Evolutionary conservation across 2,888 invertebrate genomes (phyloP).

Genomic region (Ramazzottius varieornatus): DNA sequence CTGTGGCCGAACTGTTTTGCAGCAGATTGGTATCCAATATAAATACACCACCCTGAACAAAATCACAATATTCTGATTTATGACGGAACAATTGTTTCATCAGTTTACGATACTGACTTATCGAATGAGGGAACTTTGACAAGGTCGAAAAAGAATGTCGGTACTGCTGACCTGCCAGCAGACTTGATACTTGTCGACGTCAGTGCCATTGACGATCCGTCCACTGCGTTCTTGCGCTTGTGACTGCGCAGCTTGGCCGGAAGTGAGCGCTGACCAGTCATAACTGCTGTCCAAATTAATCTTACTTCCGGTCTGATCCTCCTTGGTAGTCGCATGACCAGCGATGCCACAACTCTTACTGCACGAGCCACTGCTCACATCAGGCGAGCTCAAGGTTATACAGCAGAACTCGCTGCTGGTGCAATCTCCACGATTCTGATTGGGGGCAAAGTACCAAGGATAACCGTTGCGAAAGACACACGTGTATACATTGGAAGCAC

Average conservation of each 20-base stretch:
- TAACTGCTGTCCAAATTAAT: background rate
- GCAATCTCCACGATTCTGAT: background rate
- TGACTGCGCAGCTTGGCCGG: background rate
- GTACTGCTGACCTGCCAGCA: constrained; percentile 1
- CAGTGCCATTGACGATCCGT: background rate
- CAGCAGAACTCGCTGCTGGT: background rate
- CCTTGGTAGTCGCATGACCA: background rate
- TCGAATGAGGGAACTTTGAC: too few relatives aligned
- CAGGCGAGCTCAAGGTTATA: background rate
- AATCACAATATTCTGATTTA: too few relatives aligned
- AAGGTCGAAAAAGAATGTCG: too few relatives aligned
- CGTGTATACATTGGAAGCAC: background rate
- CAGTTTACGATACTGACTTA: too few relatives aligned
- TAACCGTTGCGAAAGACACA: constrained; percentile 3
- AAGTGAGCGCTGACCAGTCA: background rate
- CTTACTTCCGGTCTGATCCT: background rate
- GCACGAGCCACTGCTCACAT: background rate
- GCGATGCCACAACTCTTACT: background rate
- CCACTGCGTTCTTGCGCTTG: background rate
- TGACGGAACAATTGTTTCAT: too few relatives aligned
- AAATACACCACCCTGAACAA: background rate
- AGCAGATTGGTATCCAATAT: background rate
- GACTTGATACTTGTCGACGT: background rate
- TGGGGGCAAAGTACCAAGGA: background rate
- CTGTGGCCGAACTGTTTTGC: background rate